Base-by-base conservation (phyloP, 2,888 invertebrate species). In the Entomobrya multifasciata region DNA sequence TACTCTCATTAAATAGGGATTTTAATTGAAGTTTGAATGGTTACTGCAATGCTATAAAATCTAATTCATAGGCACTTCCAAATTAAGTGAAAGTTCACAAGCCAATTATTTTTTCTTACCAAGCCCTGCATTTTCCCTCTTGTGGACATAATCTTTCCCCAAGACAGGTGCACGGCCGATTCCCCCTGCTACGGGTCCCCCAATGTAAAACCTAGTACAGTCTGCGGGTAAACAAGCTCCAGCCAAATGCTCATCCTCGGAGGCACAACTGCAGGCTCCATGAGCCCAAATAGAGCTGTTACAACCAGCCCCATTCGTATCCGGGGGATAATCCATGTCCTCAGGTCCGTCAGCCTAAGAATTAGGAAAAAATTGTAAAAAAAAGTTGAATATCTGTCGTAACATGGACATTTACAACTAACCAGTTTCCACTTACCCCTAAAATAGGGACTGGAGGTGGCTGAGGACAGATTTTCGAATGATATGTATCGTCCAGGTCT, bases 401-500 rank as follows among this genome's bases (percentile, higher is more conserved):
- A n/a, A n/a, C n/a, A n/a, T n/a, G n/a, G n/a, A n/a, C n/a, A 15
- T 41, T 49, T n/a, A 2, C 11, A 3, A 25, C 20, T 20, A 17
- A 20, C 10, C 11, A 3, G 41, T 74, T 47, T 72, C 52, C 78
- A 87, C 86, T 91, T 92, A 95, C 95, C 91, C 94, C 94, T 13
- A 94, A 52, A 77, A 89, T 89, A n/a, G 86, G 79, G n/a, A 60
- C 57, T 25, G 87, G 88, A 30, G 90, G 90, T 17, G 88, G 86
- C 65, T 89, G 77, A 0, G 90, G 88, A 41, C 91, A 91, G n/a
- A 90, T 17, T 36, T 52, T 70, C 0, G 80, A 76, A 65, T 94
- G 93, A 89, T 94, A 94, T 25, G 95, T 94, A 15, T 95, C 94
- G 81, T 96, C 95, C 10, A 96, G 93, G 0, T 95, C 94, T 79